phyloP scores from a whole-genome alignment of 2,888 invertebrate genomes.

The Sclerodermus sp. region DNA sequence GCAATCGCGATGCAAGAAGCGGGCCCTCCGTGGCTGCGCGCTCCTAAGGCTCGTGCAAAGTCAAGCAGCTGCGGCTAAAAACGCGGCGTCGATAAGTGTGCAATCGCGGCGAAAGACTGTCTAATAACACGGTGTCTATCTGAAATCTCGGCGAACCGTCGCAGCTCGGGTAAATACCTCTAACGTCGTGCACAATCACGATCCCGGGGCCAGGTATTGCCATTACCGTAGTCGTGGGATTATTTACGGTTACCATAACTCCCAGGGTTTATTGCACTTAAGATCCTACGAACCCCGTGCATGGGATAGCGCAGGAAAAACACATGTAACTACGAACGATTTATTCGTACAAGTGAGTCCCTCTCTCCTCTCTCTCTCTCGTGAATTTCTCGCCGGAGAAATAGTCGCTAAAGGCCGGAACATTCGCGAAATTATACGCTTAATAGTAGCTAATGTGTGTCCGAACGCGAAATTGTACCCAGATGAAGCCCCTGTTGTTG shows the following conservation, averaged over 20 bases:
- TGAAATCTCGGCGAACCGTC: slow-evolving; percentile 15
- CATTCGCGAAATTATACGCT: too few relatives aligned
- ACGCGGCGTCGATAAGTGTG: slow-evolving; percentile 13
- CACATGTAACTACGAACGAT: slow-evolving; percentile 37
- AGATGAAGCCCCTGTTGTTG: too few relatives aligned
- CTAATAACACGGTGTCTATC: slow-evolving; percentile 18
- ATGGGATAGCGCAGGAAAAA: slow-evolving; percentile 21
- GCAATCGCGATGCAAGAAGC: too few relatives aligned
- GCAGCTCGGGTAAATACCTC: slow-evolving; percentile 15
- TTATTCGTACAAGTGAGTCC: slow-evolving; percentile 26
- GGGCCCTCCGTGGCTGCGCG: too few relatives aligned
- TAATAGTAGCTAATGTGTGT: too few relatives aligned
- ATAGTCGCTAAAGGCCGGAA: too few relatives aligned
- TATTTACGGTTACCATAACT: slow-evolving; percentile 49
- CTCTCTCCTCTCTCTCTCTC: too few relatives aligned
- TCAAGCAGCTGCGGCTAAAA: slow-evolving; percentile 4
- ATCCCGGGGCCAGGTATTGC: slow-evolving; percentile 19
- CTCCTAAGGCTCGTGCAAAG: too few relatives aligned
- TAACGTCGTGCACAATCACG: slow-evolving; percentile 21
- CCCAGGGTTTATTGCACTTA: slow-evolving; percentile 34
- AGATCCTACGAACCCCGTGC: slow-evolving; percentile 28
- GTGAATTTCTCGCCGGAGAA: too few relatives aligned
- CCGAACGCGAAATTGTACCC: too few relatives aligned
- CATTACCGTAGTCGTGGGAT: slow-evolving; percentile 38
- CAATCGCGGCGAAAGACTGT: slow-evolving; percentile 11